A percentile compares a stretch with the other conserved stretches of the same genome.
Conservation (phyloP, 2,888 invertebrate genomes). For the Leistus spinibarbis region DNA sequence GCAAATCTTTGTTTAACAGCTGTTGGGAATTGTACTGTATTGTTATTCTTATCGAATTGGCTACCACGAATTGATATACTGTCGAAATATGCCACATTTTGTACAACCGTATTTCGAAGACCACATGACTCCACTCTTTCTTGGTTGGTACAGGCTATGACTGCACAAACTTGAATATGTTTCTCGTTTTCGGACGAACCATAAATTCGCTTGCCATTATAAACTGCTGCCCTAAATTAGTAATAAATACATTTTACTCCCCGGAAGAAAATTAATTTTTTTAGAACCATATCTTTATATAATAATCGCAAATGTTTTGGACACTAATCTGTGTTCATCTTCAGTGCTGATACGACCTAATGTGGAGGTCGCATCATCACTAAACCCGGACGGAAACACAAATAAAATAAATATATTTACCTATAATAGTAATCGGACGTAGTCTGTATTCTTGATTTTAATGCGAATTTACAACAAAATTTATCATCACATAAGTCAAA, state of each 20-base stretch:
- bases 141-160: slow-evolving; percentile 23
- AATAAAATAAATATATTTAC: slow-evolving; percentile 9
- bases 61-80: slow-evolving; percentile 6
- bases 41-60: slow-evolving; percentile 9
- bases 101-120: not conserved
- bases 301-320: not conserved
- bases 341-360: too few species aligned
- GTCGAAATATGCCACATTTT: not conserved
- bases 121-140: slow-evolving; percentile 26
- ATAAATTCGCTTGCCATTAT: slow-evolving; percentile 3
- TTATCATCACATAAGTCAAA: slow-evolving; percentile 14
- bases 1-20: not conserved
- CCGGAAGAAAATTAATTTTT: not conserved
- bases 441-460: not conserved
- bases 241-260: not conserved
- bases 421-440: slow-evolving; percentile 17
- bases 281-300: not conserved
- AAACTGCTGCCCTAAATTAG: slow-evolving; percentile 11
- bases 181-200: not conserved
- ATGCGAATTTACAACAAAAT: slow-evolving; percentile 24
- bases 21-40: slow-evolving; percentile 11
- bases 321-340: too few species aligned
- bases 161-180: slow-evolving; percentile 28
- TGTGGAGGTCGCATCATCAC: too few species aligned
- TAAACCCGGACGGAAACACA: too few species aligned